Base-by-base conservation (phyloP, 1,140 invertebrate genomes). In the Heliconius nattereri region DNA sequence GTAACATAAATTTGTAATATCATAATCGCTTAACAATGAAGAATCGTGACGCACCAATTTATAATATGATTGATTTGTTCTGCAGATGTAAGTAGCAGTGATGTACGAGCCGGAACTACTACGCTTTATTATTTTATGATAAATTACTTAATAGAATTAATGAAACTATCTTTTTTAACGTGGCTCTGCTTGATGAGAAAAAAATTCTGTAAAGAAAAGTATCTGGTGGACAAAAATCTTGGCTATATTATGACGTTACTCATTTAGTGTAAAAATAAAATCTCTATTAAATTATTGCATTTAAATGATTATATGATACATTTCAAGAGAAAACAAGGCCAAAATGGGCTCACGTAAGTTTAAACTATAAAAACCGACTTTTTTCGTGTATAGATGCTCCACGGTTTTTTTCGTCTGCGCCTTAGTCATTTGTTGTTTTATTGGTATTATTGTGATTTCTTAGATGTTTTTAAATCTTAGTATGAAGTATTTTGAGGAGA, bases 11-110 rank as follows among this genome's bases (percentile, higher is more conserved):
- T 45, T 37, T 71, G 35, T 71, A 37, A 71, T 71, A 71, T 37
- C 32, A 35, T 35, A 35, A 71, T 71, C 29, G 32, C 6, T 35
- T 71, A 23, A 20, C 71, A n/a, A 35, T 71, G 20, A 32, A 37
- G 71, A 37, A 26, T 60, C 40, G 60, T 76, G 73, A 78, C 73
- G 78, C n/a, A 26, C 23, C 75, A 71, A 13, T 40, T 49, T 71
- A 35, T 54, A 32, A 29, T 40, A 57, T 76, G 75, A 76, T 76
- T 76, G 60, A 76, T 76, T 52, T 23, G 40, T 45, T 45, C 26
- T 40, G 23, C 57, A 32, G 75, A 20, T 52, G 26, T 23, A 32
- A 29, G 57, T 71, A 76, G 75, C 75, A 76, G 37, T 76, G 75
- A 76, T 76, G 32, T 76, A 76, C 35, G 75, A 71, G 71, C 20